Evolutionary conservation across 2,797 vertebrate species (phyloP), one percentile per base, ranked within the genome.

Genomic region (Taeniopygia guttata): DNA sequence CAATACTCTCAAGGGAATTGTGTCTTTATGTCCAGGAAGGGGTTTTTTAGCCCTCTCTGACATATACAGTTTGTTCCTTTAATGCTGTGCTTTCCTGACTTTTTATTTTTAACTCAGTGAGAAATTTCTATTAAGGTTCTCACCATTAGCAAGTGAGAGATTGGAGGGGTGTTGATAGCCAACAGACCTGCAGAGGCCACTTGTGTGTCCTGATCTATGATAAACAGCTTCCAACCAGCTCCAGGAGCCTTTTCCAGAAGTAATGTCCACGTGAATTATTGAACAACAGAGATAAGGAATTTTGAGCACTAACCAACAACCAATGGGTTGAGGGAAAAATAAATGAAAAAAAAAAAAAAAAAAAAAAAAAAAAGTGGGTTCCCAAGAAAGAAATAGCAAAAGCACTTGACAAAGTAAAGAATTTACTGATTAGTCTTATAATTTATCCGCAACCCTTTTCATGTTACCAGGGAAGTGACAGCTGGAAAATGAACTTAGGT

Each of bases 211-310:
- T 63, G 34, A 19, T 77, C 34, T 49, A 70, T 72, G 49, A 79
- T 11, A 38, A 90, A 34, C 13, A 78, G 13, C 38, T 11, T 72
- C 34, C 56, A 86, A 7, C 13, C 36, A 68, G 16, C 26, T 64
- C 34, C 52, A 38, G 23, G 21, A 81, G 38, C 42, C 26, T 26
- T 36, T 84, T 86, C 46, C 81, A 60, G 34, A 81, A 60, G 34
- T 30, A 42, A 64, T 5, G 36, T 8, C 49, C 64, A 8, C 0
- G 0, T 3, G 4, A 78, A 87, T 62, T 26, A 10, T 5, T 6
- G 26, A 49, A 23, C 9, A 13, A 54, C 14, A 72, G 29, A 75
- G 30, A 75, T 9, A 64, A 68, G 19, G n/a, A 58, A 49, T 64
- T 87, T 30, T 58, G n/a, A 87, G n/a, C 5, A 6, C 17, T 69